Conservation (phyloP, 2,797 vertebrate species). For the Microcaecilia unicolor region DNA sequence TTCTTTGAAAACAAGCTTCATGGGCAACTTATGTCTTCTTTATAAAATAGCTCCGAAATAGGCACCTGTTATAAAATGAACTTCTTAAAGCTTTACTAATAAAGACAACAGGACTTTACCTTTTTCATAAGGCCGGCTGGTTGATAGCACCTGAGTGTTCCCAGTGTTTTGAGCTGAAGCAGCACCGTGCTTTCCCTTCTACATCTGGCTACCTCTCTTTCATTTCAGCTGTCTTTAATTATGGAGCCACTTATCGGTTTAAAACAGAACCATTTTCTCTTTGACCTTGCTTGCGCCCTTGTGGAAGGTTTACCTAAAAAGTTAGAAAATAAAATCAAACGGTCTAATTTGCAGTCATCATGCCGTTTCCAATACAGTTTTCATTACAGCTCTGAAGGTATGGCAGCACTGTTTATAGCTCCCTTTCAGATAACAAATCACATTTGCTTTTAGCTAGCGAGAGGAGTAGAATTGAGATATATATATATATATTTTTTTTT, state of each 20-base stretch:
- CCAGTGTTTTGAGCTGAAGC: conserved; percentile 20
- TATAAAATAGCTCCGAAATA: no score
- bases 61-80: no score
- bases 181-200: conserved; percentile 26
- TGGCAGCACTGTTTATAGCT: conserved; percentile 57
- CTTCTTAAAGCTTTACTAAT: no score
- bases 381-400: conserved; percentile 54
- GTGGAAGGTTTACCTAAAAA: conserved; percentile 49
- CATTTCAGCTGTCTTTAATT: no score
- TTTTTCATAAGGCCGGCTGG: neutral
- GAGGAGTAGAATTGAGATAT: conserved; percentile 60
- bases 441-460: conserved; percentile 56
- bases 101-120: no score
- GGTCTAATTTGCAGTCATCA: conserved; percentile 56
- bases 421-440: conserved; percentile 63
- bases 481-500: no score
- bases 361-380: conserved; percentile 45
- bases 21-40: no score
- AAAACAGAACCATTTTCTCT: conserved; percentile 19
- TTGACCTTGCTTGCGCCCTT: conserved; percentile 49
- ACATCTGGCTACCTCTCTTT: conserved; percentile 34
- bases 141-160: conserved; percentile 22
- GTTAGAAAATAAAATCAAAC: conserved; percentile 42
- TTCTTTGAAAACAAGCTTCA: no score
- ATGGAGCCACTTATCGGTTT: conserved; percentile 35